Conservation (phyloP, 2,888 invertebrate species). For the Bugula neritina region DNA sequence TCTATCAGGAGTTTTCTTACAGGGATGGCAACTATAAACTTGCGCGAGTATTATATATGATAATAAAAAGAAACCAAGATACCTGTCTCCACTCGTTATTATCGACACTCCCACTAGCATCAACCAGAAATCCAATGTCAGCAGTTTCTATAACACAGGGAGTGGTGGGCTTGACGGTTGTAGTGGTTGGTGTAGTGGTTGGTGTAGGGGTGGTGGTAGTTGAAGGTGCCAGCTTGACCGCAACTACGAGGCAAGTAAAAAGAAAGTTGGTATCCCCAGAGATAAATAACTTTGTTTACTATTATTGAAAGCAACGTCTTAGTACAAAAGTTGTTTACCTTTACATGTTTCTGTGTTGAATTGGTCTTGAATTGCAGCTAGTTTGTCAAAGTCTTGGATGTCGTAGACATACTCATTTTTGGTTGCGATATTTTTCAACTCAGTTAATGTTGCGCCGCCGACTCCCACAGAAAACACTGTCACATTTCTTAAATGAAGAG, state of each 20-base stretch:
- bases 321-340: too few relatives aligned
- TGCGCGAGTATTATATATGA: too few relatives aligned
- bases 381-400: not conserved
- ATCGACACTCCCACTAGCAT: conserved; percentile 16
- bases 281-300: too few relatives aligned
- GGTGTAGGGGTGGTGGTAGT: not conserved
- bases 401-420: not conserved
- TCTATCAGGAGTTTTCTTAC: too few relatives aligned
- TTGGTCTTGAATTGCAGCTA: not conserved
- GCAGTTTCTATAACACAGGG: not conserved
- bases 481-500: not conserved
- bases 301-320: too few relatives aligned
- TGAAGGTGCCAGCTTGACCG: conserved; percentile 6
- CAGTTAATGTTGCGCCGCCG: not conserved
- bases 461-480: conserved; percentile 21
- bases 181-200: not conserved
- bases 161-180: not conserved
- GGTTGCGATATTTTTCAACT: conserved; percentile 4
- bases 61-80: too few relatives aligned
- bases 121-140: conserved; percentile 16
- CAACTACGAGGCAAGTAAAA: not conserved
- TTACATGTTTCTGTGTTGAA: conserved; percentile 3
- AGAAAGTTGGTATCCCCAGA: too few relatives aligned
- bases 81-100: conserved; percentile 13
- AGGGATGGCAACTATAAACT: too few relatives aligned